A percentile compares a stretch with the other conserved stretches of the same genome.
phyloP scores from a whole-genome alignment of 64 coral and sea anemone species.

The Pocillopora verrucosa region DNA sequence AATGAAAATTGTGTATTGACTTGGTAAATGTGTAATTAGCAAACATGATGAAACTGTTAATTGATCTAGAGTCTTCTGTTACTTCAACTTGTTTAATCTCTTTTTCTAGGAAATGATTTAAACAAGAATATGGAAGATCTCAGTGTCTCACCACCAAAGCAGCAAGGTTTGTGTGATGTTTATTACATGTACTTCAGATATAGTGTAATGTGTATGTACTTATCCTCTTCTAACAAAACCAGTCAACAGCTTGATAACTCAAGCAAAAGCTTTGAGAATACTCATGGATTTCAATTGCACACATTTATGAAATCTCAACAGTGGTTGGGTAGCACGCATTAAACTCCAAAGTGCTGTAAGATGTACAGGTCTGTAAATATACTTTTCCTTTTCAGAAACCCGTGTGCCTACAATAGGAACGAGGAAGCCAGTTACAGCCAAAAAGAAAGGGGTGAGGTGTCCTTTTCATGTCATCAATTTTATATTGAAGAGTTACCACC shows the following conservation, averaged over 20 bases:
- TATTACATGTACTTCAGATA: too few species aligned
- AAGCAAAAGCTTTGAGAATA: too few species aligned
- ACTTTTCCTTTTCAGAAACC: slow-evolving; percentile 47
- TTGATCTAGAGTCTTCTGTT: too few species aligned
- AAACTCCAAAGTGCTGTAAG: too few species aligned
- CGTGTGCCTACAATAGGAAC: slow-evolving; percentile 95
- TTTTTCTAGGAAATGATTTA: slow-evolving; percentile 46
- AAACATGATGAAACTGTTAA: too few species aligned
- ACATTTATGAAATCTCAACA: too few species aligned
- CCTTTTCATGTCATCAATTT: background rate
- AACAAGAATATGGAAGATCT: slow-evolving; percentile 80
- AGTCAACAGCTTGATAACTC: too few species aligned
- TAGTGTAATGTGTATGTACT: too few species aligned
- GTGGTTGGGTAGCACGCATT: background rate
- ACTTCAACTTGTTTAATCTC: background rate
- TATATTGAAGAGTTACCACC: background rate
- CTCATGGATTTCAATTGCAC: too few species aligned
- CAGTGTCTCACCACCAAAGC: slow-evolving; percentile 96
- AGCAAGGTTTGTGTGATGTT: slow-evolving; percentile 58
- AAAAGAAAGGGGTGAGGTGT: slow-evolving; percentile 88
- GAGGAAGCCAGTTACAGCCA: slow-evolving; percentile 72
- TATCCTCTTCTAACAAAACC: too few species aligned
- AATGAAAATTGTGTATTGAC: background rate
- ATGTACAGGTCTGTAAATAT: background rate
- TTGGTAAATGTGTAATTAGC: too few species aligned